phyloP scores from a whole-genome alignment of 1,140 invertebrate genomes.

The Uloborus diversus region DNA sequence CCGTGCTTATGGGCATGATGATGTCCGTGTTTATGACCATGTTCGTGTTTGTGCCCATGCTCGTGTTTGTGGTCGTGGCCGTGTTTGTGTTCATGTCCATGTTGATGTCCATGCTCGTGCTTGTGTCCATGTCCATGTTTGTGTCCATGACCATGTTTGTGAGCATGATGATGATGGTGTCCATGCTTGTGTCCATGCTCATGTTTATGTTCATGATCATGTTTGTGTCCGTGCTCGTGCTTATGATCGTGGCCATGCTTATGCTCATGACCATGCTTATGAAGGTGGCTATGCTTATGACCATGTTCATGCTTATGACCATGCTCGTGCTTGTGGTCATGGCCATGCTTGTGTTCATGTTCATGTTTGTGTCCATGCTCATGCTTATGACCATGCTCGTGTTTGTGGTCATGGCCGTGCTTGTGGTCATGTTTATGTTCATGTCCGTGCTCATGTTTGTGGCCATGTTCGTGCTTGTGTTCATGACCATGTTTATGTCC shows the following conservation, averaged over 20 bases:
- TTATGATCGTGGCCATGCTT: conserved; percentile 34
- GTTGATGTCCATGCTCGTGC: conserved; percentile 33
- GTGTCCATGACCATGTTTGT: conserved; percentile 20
- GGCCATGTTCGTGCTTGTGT: conserved; percentile 30
- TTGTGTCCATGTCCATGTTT: conserved; percentile 26
- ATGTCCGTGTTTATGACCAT: conserved; percentile 38
- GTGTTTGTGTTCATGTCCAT: conserved; percentile 25
- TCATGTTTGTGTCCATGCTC: conserved; percentile 32
- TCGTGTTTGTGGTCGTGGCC: conserved; percentile 30
- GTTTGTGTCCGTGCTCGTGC: conserved; percentile 23
- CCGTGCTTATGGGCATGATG: conserved; percentile 23
- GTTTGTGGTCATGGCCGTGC: conserved; percentile 36
- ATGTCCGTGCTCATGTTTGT: conserved; percentile 18
- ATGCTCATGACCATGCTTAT: conserved; percentile 37
- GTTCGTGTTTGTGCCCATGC: conserved; percentile 25
- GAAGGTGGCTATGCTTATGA: conserved; percentile 28
- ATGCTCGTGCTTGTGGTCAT: conserved; percentile 34
- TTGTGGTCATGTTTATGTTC: conserved; percentile 28
- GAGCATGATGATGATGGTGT: conserved; percentile 27
- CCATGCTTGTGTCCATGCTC: conserved; percentile 32
- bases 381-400: conserved; percentile 39
- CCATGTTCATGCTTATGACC: conserved; percentile 36
- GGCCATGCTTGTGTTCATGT: conserved; percentile 34
- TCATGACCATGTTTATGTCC: conserved; percentile 29
- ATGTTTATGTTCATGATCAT: conserved; percentile 33